Percentiles rank a stretch among this genome's conserved stretches.
Conservation (phyloP, 2,888 invertebrate genomes). For the Pogonocherus hispidulus region DNA sequence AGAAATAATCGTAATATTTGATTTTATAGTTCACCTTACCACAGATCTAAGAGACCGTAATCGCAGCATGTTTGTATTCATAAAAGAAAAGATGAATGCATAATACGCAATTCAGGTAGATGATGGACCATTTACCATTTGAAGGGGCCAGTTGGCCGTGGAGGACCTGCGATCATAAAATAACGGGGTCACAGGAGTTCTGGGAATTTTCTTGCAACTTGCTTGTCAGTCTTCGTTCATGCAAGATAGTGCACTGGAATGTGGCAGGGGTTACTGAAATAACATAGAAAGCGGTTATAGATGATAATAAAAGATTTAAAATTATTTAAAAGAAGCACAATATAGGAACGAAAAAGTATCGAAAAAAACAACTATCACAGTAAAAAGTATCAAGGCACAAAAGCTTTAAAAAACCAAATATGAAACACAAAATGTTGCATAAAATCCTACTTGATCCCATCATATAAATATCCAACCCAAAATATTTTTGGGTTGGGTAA, state of each 20-base stretch:
- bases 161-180: constrained; percentile 34
- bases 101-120: constrained; percentile 18
- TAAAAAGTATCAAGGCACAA: no score
- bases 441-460: no score
- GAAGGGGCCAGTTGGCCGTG: constrained; percentile 30
- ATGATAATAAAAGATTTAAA: no score
- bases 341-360: no score
- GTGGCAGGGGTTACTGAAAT: no score
- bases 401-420: no score
- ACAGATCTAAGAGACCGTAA: neutral
- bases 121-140: constrained; percentile 25
- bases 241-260: neutral
- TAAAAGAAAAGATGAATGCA: constrained; percentile 8
- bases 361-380: no score
- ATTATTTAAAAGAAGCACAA: no score
- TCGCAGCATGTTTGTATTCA: constrained; percentile 20
- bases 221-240: constrained; percentile 30
- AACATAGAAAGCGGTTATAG: no score
- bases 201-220: constrained; percentile 36
- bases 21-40: constrained; percentile 1
- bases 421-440: no score
- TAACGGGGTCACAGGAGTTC: constrained; percentile 41
- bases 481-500: no score
- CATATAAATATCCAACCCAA: no score
- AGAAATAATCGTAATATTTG: constrained; percentile 9